Conservation (phyloP, 2,797 vertebrate genomes). For the Hapalemur alaotrensis region DNA sequence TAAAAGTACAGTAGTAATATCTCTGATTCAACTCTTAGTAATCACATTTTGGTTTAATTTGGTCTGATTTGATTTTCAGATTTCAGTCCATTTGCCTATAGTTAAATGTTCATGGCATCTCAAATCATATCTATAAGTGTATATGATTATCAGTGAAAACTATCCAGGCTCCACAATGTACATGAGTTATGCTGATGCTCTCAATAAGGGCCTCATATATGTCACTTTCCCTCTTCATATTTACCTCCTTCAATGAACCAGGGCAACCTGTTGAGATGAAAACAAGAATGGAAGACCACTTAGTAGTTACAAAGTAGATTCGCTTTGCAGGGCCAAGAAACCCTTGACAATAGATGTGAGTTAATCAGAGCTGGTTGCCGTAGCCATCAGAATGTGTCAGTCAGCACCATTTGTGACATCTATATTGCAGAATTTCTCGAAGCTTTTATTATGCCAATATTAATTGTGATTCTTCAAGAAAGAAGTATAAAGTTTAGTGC, state of each 20-base stretch:
- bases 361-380: not conserved
- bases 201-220: not conserved
- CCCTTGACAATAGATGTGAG: not conserved
- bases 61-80: slow-evolving; percentile 2
- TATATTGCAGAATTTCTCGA: not conserved
- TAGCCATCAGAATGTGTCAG: not conserved
- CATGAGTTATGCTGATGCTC: not conserved
- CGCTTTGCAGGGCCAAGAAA: not conserved
- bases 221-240: not conserved
- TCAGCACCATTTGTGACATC: not conserved
- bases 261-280: not conserved
- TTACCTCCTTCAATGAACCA: not conserved
- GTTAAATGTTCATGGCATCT: slow-evolving; percentile 12
- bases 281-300: not conserved
- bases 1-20: not conserved
- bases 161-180: not conserved
- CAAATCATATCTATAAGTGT: not conserved
- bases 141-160: slow-evolving; percentile 25
- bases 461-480: slow-evolving; percentile 11
- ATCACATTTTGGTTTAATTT: not conserved
- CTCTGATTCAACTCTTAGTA: not conserved
- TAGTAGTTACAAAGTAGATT: not conserved
- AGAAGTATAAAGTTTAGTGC: not conserved
- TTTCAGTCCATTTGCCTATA: not conserved
- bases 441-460: not conserved